Evolutionary conservation across 2,888 invertebrate species (phyloP).

Genomic region (Thymelicus acteon): DNA sequence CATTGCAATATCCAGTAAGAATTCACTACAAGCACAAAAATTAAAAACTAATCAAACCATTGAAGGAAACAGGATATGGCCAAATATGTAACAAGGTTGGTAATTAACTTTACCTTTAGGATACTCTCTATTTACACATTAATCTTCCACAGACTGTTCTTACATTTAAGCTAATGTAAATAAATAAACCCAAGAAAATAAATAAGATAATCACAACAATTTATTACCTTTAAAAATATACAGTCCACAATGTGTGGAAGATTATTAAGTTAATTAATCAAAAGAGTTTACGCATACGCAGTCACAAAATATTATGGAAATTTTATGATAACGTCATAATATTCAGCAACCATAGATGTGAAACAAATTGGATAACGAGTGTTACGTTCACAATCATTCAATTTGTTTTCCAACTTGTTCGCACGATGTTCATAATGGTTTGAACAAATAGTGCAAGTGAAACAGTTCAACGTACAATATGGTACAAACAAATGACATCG

Average conservation of each 20-base stretch:
- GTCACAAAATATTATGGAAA: conserved; percentile 64
- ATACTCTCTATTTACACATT: conserved; percentile 66
- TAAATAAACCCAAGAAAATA: too few relatives aligned
- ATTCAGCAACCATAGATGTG: conserved; percentile 59
- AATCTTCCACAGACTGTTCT: conserved; percentile 65
- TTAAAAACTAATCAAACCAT: conserved; percentile 56
- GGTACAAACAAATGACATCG: conserved; percentile 42
- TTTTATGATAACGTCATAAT: conserved; percentile 47
- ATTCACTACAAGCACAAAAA: conserved; percentile 73
- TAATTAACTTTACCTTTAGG: conserved; percentile 59
- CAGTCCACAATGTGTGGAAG: conserved; percentile 61
- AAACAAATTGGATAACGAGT: conserved; percentile 52
- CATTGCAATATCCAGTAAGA: conserved; percentile 61
- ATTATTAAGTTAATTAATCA: conserved; percentile 46
- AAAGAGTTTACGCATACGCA: conserved; percentile 62
- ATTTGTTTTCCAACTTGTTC: conserved; percentile 57
- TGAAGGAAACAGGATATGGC: conserved; percentile 72
- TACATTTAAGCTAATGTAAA: not conserved
- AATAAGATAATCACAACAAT: too few relatives aligned
- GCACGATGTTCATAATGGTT: conserved; percentile 59
- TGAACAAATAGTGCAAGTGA: conserved; percentile 54
- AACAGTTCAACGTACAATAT: not conserved
- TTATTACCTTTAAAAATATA: not conserved
- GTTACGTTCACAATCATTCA: conserved; percentile 39
- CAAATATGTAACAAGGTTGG: conserved; percentile 39